phyloP scores from a whole-genome alignment of 2,113 vertebrate genomes.

The Globicephala melas region DNA sequence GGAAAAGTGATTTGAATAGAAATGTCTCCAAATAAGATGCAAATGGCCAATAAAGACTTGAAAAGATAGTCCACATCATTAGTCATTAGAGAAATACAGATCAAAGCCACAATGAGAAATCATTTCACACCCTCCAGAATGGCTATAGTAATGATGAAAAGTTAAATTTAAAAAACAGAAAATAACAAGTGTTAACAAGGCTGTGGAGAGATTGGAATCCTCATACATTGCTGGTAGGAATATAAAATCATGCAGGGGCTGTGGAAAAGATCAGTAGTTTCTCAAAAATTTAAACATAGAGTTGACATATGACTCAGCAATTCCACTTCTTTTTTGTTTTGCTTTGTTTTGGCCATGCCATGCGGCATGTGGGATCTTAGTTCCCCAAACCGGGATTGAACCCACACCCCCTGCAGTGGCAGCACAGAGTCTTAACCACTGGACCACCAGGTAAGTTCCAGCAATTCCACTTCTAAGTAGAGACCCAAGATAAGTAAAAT shows the following conservation, averaged over 20 bases:
- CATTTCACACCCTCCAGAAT: not conserved
- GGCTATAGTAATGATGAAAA: not conserved
- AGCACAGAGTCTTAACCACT: no score
- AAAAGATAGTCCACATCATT: not conserved
- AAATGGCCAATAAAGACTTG: not conserved
- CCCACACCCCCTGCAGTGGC: no score
- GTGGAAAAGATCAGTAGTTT: not conserved
- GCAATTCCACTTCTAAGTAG: not conserved
- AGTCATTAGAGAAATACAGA: not conserved
- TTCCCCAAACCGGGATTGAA: no score
- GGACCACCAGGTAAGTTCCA: no score
- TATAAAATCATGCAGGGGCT: not conserved
- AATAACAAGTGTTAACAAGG: not conserved
- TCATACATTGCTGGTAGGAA: not conserved
- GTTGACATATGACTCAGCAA: not conserved
- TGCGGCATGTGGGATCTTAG: no score
- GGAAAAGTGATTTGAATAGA: not conserved
- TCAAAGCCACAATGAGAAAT: not conserved
- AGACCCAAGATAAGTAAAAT: not conserved
- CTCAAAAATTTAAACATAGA: not conserved
- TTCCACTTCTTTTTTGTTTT: not conserved
- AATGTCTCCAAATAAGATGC: not conserved
- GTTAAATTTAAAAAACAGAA: not conserved
- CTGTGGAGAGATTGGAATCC: not conserved
- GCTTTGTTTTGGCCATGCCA: no score